Evolutionary conservation across 2,888 invertebrate species (phyloP), one percentile per base, ranked within the genome.

Genomic region (Lomographa bimaculata): DNA sequence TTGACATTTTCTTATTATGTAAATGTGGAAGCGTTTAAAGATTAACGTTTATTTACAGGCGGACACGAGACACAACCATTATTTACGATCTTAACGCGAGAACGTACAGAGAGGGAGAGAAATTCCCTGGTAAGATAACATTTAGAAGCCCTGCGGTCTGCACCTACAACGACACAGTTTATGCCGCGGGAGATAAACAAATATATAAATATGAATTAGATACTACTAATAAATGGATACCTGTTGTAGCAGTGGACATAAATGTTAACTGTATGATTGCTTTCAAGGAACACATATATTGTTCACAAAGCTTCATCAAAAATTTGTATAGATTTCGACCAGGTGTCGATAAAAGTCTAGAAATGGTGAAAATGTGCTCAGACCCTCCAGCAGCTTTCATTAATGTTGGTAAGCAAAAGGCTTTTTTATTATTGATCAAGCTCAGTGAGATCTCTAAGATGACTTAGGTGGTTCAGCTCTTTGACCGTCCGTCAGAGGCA

Each of bases 111-210:
- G 67, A 59, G 20, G 72, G 82, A 12, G 71, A 75, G 0, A 71
- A 66, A 4, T 50, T 86, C 3, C 83, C 85, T 0, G 81, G 83
- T 26, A n/a, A n/a, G n/a, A n/a, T n/a, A n/a, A 63, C 76, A 0
- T 69, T 87, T 18, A 87, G 87, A 38, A 72, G 61, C 14, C 86
- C 87, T 1, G 81, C 79, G 0, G 60, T 79, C 0, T 87, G 87
- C 34, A 49, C 57, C 0, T 76, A 85, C 17, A 53, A 81, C 1
- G 64, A 69, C 14, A 32, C 38, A 1, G 59, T 86, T 0, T 87
- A 80, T 50, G 73, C 70, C 0, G 67, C 76, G 0, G 79, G 82
- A 0, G 69, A 76, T 2, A 76, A 70, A 24, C 59, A 72, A 9
- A 72, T 87, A 24, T 84, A 79, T 39, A 57, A 60, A 33, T 83